Evolutionary conservation across 1,140 invertebrate genomes (phyloP), one percentile per base, ranked within the genome.

Genomic region (Halyomorpha halys): DNA sequence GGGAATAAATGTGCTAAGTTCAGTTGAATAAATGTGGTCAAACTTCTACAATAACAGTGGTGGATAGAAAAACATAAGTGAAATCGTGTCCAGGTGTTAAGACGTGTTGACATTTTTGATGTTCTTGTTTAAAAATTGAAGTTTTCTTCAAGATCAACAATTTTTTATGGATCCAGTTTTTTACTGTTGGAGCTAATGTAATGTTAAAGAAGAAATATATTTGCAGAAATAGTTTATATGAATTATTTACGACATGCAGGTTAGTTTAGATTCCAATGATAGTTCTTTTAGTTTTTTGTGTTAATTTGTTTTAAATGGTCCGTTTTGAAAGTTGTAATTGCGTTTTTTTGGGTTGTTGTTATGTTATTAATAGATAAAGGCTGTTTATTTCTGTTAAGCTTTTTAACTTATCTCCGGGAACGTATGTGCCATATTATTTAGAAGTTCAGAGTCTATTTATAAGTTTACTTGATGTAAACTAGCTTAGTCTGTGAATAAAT

Each of bases 201-300:
- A 68, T 69, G 68, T 67, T 61, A 67, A 66, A 45, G 51, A 60
- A 65, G 23, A 59, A 30, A 21, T 27, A 47, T 34, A 44, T 23
- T 15, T 44, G 39, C 23, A 54, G 44, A 34, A 65, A 44, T 47
- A 30, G 64, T 66, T 65, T 69, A 65, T 68, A 68, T 67, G 68
- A 65, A 60, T 69, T 62, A 65, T 69, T 67, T 66, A 69, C 67
- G 68, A 65, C 65, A 68, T 68, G 68, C 67, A 68, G 67, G 67
- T 68, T 45, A 68, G 64, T 56, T 56, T 25, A 13, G 47, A 6
- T 21, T 49, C n/a, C 47, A n/a, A 8, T 49, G 9, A 49, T 49
- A 6, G 1, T 13, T 39, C 34, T 39, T 8, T 6, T 39, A 39
- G 11, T 39, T 39, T n/a, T 6, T 39, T 11, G 34, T 39, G 34